These are phyloP conservation scores for Aleadryas rufinucha DNA, from an alignment of 2,113 vertebrate genomes.

Conservation along the genomic window DNA sequence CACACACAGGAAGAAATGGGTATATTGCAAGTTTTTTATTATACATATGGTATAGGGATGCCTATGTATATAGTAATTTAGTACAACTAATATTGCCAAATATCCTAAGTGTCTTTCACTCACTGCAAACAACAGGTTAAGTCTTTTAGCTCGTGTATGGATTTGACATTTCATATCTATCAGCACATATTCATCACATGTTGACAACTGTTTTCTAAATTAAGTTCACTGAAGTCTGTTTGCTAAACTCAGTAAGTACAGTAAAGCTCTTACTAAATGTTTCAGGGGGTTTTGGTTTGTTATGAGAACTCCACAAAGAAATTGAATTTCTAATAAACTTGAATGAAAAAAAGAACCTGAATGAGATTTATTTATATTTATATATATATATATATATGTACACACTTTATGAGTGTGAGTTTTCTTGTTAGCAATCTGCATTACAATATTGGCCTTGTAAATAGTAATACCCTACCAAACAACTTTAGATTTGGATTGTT, in stretches of 20 bases:
- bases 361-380: background rate
- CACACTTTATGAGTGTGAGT: background rate
- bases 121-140: background rate
- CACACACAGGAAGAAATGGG: background rate
- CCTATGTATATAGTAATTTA: background rate
- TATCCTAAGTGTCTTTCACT: background rate
- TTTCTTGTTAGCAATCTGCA: background rate
- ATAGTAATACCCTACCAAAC: background rate
- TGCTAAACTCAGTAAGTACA: background rate
- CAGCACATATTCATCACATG: background rate
- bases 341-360: background rate
- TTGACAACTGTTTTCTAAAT: background rate
- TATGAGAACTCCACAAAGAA: background rate
- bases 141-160: background rate
- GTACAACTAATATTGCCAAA: background rate
- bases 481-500: background rate
- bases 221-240: background rate
- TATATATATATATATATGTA: background rate
- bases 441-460: background rate
- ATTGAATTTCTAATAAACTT: background rate
- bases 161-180: background rate
- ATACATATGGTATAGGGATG: background rate
- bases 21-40: background rate
- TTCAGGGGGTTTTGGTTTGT: background rate
- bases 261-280: background rate